Evolutionary conservation across 2,888 invertebrate genomes (phyloP).

Genomic region (Malthinus seriepunctatus): DNA sequence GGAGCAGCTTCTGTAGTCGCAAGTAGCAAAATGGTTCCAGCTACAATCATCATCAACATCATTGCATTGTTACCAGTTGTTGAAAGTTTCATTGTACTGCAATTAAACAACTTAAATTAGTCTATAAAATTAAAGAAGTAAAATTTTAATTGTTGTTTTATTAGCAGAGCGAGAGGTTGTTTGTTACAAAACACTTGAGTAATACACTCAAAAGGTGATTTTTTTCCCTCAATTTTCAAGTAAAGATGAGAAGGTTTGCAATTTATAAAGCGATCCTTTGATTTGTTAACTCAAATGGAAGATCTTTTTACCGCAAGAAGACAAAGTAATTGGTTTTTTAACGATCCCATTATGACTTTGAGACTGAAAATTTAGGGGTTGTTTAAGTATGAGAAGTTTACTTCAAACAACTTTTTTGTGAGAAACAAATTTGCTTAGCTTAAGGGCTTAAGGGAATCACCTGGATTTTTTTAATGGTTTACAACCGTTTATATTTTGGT

Average conservation of each 20-base stretch:
- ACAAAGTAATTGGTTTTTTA: constrained; percentile 4
- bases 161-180: too few species aligned
- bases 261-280: not conserved
- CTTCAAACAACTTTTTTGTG: too few species aligned
- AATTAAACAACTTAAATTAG: constrained; percentile 9
- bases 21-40: constrained; percentile 52
- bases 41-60: constrained; percentile 15
- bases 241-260: too few species aligned
- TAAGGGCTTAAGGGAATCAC: too few species aligned
- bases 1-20: constrained; percentile 50
- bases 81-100: constrained; percentile 25
- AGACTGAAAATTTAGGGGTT: too few species aligned
- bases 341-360: not conserved
- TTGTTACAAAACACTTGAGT: too few species aligned
- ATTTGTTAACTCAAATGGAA: constrained; percentile 3
- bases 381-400: too few species aligned
- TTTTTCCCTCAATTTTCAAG: too few species aligned
- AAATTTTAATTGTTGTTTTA: not conserved
- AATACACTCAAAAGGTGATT: too few species aligned
- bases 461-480: too few species aligned
- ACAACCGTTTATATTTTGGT: too few species aligned
- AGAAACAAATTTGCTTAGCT: too few species aligned
- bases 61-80: constrained; percentile 25
- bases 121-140: not conserved
- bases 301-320: constrained; percentile 4